These are phyloP conservation scores for Actinia tenebrosa DNA, from an alignment of 64 coral and sea anemone species.

Conservation along the genomic window DNA sequence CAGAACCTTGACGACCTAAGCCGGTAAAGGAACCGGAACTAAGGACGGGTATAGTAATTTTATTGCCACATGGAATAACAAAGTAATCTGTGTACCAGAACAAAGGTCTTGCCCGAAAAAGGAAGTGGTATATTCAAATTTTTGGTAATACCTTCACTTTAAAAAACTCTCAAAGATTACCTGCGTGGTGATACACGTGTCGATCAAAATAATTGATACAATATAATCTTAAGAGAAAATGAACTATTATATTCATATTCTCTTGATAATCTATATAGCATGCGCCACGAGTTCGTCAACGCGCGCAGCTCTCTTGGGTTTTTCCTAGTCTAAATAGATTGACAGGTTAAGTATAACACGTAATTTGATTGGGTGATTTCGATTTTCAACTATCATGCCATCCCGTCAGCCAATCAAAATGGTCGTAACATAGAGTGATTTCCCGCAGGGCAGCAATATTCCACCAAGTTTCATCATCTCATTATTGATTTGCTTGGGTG, in stretches of 20 bases:
- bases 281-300: not conserved
- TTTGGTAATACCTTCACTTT: not conserved
- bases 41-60: not conserved
- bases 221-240: too few relatives aligned
- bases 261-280: too few relatives aligned
- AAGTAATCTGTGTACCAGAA: slow-evolving; percentile 9
- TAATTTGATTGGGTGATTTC: not conserved
- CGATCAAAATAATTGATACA: not conserved
- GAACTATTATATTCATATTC: too few relatives aligned
- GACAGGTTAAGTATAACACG: not conserved
- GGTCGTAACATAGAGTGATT: not conserved
- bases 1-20: too few relatives aligned
- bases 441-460: not conserved
- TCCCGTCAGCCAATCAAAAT: not conserved
- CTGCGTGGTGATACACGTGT: not conserved
- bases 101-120: not conserved
- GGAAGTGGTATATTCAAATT: not conserved
- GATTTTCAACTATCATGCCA: not conserved
- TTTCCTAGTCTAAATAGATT: not conserved
- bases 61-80: not conserved
- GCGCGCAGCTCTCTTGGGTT: not conserved
- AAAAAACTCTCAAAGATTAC: not conserved
- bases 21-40: too few relatives aligned
- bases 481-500: not conserved
- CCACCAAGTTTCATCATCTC: slow-evolving; percentile 5